These are phyloP conservation scores for Bruchidius siliquastri DNA, from an alignment of 2,888 invertebrate species.

Conservation along the genomic window DNA sequence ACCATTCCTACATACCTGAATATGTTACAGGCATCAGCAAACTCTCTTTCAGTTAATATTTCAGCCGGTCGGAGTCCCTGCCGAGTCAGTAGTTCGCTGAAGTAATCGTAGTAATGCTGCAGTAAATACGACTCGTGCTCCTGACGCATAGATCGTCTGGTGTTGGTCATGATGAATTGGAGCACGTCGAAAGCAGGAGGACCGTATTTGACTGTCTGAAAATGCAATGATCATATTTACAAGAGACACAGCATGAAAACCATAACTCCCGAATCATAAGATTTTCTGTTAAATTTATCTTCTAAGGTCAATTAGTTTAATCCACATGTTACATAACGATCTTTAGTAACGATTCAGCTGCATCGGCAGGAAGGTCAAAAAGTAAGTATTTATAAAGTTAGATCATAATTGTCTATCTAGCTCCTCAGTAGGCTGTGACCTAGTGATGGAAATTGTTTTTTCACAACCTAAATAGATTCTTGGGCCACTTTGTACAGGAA, in stretches of 20 bases:
- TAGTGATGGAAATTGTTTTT: too few species aligned
- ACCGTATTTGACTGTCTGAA: slow-evolving; percentile 33
- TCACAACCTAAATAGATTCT: too few species aligned
- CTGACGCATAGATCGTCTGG: slow-evolving; percentile 28
- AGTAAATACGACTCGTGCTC: slow-evolving; percentile 28
- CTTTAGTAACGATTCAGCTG: too few species aligned
- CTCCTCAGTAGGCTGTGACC: too few species aligned
- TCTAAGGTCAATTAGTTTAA: too few species aligned
- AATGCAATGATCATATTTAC: not conserved
- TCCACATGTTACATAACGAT: too few species aligned
- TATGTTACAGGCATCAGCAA: slow-evolving; percentile 6
- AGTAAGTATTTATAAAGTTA: too few species aligned
- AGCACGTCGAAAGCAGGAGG: slow-evolving; percentile 33
- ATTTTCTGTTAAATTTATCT: too few species aligned
- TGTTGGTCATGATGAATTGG: slow-evolving; percentile 33
- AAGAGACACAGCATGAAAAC: not conserved
- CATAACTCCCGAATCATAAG: too few species aligned
- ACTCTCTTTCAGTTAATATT: slow-evolving; percentile 16
- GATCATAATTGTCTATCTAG: too few species aligned
- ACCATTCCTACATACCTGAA: not conserved
- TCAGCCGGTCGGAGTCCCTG: slow-evolving; percentile 17
- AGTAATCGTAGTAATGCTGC: slow-evolving; percentile 31
- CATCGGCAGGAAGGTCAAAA: too few species aligned
- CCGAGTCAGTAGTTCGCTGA: slow-evolving; percentile 19
- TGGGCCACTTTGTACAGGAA: too few species aligned